These are phyloP conservation scores for Drosophila burlai DNA, from an alignment of 1,140 invertebrate genomes.

Conservation along the genomic window DNA sequence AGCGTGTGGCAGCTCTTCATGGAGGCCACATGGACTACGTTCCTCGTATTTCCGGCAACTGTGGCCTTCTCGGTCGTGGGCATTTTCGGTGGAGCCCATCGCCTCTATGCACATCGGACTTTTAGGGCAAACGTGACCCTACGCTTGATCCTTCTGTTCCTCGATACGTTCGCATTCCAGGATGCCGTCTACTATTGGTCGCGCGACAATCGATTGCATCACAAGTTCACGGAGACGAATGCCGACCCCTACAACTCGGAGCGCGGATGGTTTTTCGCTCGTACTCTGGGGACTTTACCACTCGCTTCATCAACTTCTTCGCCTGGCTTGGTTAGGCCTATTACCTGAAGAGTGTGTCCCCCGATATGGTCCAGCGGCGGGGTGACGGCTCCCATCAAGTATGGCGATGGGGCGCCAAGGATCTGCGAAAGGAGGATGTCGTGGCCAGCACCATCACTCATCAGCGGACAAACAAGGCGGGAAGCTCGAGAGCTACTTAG, in stretches of 20 bases:
- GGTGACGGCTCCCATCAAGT: slow-evolving; percentile 91
- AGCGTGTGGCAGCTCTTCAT: slow-evolving; percentile 93
- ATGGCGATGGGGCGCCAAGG: slow-evolving; percentile 94
- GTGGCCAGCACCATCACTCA: slow-evolving; percentile 87
- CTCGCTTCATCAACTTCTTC: slow-evolving; percentile 93
- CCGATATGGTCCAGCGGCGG: slow-evolving; percentile 89
- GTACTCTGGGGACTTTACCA: slow-evolving; percentile 92
- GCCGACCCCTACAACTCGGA: slow-evolving; percentile 94
- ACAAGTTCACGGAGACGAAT: slow-evolving; percentile 97
- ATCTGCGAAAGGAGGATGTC: slow-evolving; percentile 89
- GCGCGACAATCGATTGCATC: slow-evolving; percentile 97
- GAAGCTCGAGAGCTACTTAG: not conserved
- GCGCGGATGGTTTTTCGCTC: slow-evolving; percentile 90
- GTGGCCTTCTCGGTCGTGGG: slow-evolving; percentile 88
- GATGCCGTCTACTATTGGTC: slow-evolving; percentile 97
- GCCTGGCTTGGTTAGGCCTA: slow-evolving; percentile 94
- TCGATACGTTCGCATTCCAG: no score
- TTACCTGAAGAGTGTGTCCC: slow-evolving; percentile 93
- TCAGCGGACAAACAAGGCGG: slow-evolving; percentile 72
- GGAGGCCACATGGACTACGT: slow-evolving; percentile 91
- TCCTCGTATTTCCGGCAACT: slow-evolving; percentile 32
- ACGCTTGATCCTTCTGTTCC: slow-evolving; percentile 89
- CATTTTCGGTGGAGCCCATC: slow-evolving; percentile 97
- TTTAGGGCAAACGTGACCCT: slow-evolving; percentile 97
- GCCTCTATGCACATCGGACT: slow-evolving; percentile 96